These are phyloP conservation scores for Drosophila niveifrons DNA, from an alignment of 2,888 invertebrate species.

Conservation along the genomic window DNA sequence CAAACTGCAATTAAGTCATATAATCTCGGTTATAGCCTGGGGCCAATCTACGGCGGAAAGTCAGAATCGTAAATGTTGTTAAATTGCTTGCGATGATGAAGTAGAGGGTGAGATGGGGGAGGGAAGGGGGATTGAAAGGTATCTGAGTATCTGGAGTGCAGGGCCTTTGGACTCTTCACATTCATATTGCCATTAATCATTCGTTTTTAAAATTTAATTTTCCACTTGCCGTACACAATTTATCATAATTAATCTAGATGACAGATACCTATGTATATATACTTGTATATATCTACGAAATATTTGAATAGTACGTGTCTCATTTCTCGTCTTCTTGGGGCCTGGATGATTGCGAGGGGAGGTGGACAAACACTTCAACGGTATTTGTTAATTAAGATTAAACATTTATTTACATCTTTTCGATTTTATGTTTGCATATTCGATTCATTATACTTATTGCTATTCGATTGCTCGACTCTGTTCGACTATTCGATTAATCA, in stretches of 20 bases:
- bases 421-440: constrained; percentile 57
- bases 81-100: constrained; percentile 23
- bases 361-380: constrained; percentile 29
- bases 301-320: background rate
- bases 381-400: constrained; percentile 64
- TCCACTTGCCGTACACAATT: constrained; percentile 51
- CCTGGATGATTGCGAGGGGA: background rate
- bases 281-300: constrained; percentile 20
- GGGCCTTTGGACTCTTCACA: constrained; percentile 10
- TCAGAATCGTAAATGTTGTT: constrained; percentile 54
- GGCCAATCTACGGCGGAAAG: constrained; percentile 40
- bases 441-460: constrained; percentile 56
- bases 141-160: background rate
- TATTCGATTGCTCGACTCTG: constrained; percentile 39
- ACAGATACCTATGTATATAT: constrained; percentile 35
- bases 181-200: constrained; percentile 69
- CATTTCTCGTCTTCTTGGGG: background rate
- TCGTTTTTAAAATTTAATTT: constrained; percentile 58
- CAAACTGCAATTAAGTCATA: constrained; percentile 63
- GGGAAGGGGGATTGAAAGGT: background rate
- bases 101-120: background rate
- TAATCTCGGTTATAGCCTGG: constrained; percentile 54
- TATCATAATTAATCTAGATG: constrained; percentile 73
- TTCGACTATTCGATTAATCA: constrained; percentile 41
- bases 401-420: constrained; percentile 72